Base-by-base conservation (phyloP, 2,113 vertebrate species). In the Pungitius pungitius region DNA sequence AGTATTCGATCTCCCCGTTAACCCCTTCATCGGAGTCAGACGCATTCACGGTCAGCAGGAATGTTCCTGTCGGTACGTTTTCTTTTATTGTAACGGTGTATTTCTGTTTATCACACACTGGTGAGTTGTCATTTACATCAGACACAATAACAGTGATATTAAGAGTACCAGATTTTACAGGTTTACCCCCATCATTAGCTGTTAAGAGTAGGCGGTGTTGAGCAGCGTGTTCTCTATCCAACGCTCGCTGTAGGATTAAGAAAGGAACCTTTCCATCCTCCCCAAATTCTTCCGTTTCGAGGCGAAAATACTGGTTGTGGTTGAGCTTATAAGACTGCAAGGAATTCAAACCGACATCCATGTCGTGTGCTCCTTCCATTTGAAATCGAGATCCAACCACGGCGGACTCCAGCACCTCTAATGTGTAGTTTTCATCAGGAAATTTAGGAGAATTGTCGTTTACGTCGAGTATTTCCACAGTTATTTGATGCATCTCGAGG, bases 391-490 rank as follows among this genome's bases (percentile, higher is more conserved):
- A 85, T 1, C 94, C 93, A 0, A 90, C 70, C 11, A 80, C 0
- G 1, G 90, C 89, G 18, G 77, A 93, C 61, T 93, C 93, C 1
- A 91, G n/a, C 49, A 92, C 91, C 26, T 90, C 89, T 35, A 91
- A 67, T 24, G 78, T 88, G 69, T 84, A 86, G 22, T 76, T 89
- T 47, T 86, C 83, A 0, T 91, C 90, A 1, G 83, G 78, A 59
- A 93, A 94, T 77, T 65, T 86, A 0, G 93, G 92, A 1, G 86
- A 73, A 62, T 94, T 93, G 59, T 94, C 93, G 39, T 95, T 94
- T 5, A 92, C 61, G 73, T 94, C 93, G 1, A 90, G 18, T 35
- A 95, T 89, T 33, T 93, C 91, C 2, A 93, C 45, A 10, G 84
- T 59, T 6, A 94, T 65, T 18, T 92, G 89, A 43, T 94, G 92